phyloP scores from a whole-genome alignment of 1,140 invertebrate genomes.

The Heliconius hermathena region DNA sequence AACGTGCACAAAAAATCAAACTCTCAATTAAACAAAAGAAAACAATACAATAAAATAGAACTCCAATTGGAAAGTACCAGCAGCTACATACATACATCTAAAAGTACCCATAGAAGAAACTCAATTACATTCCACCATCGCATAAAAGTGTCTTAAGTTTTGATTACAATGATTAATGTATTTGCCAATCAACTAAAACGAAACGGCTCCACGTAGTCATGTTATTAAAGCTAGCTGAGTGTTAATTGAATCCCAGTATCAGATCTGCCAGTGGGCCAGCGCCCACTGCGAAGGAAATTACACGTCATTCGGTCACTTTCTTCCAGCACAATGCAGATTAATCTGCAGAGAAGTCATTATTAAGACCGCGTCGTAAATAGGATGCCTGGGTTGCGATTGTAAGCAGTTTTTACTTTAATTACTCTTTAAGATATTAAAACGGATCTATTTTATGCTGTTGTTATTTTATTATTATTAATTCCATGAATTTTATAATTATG shows the following conservation, averaged over 20 bases:
- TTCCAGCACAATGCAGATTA: constrained; percentile 64
- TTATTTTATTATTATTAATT: background rate
- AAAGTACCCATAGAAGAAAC: background rate
- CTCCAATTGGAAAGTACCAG: background rate
- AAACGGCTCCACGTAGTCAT: background rate
- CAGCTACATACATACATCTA: background rate
- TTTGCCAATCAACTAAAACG: constrained; percentile 5
- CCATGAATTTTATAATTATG: background rate
- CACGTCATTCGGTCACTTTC: constrained; percentile 74
- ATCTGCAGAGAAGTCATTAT: constrained; percentile 53
- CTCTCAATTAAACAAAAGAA: background rate
- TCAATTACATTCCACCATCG: background rate
- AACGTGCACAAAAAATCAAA: too few relatives aligned
- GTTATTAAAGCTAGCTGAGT: constrained; percentile 19
- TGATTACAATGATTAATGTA: constrained; percentile 15
- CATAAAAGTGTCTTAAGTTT: background rate
- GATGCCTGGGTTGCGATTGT: constrained; percentile 31
- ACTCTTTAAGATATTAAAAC: constrained; percentile 18
- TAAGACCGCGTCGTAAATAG: constrained; percentile 45
- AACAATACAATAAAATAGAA: background rate
- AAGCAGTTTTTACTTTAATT: constrained; percentile 23
- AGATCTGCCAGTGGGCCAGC: constrained; percentile 56
- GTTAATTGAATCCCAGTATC: constrained; percentile 44
- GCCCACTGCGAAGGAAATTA: constrained; percentile 69
- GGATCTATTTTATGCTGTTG: background rate